phyloP scores from a whole-genome alignment of 2,797 vertebrate species.

The Lemur catta region DNA sequence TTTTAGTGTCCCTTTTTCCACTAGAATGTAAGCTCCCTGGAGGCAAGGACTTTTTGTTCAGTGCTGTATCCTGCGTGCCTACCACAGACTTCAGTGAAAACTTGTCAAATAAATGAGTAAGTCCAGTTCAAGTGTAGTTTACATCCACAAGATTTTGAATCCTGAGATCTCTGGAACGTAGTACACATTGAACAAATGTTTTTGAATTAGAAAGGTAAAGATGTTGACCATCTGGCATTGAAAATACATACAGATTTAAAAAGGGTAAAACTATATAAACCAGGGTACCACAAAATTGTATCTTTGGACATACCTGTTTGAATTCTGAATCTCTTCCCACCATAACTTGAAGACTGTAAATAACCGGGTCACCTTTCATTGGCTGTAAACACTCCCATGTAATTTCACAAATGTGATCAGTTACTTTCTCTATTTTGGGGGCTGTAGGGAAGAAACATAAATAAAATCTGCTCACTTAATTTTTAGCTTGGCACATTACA shows the following conservation, averaged over 20 bases:
- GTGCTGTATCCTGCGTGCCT: background rate
- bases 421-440: conserved; percentile 93
- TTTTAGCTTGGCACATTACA: conserved; percentile 41
- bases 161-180: background rate
- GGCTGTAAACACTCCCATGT: conserved; percentile 92
- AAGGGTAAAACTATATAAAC: background rate
- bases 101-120: background rate
- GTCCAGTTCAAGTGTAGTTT: background rate
- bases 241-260: background rate
- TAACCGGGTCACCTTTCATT: conserved; percentile 96
- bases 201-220: conserved; percentile 38
- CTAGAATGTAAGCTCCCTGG: background rate
- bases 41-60: background rate
- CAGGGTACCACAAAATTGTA: conserved; percentile 7
- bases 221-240: background rate
- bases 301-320: conserved; percentile 90
- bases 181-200: background rate
- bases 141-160: conserved; percentile 4
- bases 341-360: conserved; percentile 96
- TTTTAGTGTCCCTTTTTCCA: background rate
- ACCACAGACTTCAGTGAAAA: background rate
- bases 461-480: conserved; percentile 19
- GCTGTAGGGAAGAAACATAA: conserved; percentile 82
- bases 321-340: conserved; percentile 95
- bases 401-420: conserved; percentile 94